Conservation (phyloP, 2,888 invertebrate genomes). For the Brachylomia viminalis region DNA sequence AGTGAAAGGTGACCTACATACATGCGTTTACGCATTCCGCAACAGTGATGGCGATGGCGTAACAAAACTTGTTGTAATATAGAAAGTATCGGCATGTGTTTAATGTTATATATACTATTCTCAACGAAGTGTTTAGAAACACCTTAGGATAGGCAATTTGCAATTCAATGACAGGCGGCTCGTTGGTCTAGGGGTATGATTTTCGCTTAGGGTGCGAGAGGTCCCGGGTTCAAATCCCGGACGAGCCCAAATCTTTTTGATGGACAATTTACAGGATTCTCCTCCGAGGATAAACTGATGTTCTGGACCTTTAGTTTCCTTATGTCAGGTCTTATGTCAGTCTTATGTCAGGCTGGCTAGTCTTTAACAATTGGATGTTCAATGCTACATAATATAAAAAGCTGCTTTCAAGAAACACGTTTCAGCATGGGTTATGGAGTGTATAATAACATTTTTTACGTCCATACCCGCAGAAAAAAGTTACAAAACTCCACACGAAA, state of each 20-base stretch:
- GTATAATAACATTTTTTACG: neutral
- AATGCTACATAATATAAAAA: neutral
- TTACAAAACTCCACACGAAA: neutral
- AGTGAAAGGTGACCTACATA: conserved; percentile 58
- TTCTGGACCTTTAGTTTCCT: too few relatives aligned
- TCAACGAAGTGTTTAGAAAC: conserved; percentile 19
- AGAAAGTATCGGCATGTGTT: conserved; percentile 47
- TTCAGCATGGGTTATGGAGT: neutral
- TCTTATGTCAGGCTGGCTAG: neutral
- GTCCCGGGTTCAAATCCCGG: conserved; percentile 91
- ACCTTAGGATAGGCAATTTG: neutral
- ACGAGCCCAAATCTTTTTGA: conserved; percentile 83
- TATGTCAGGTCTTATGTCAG: too few relatives aligned
- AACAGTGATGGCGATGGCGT: conserved; percentile 39
- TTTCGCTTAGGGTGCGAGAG: conserved; percentile 91
- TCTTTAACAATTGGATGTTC: too few relatives aligned
- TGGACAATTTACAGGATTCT: neutral
- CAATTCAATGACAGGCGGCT: conserved; percentile 62
- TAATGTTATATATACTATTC: conserved; percentile 39
- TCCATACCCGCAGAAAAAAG: too few relatives aligned
- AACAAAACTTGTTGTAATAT: conserved; percentile 43
- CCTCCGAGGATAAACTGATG: too few relatives aligned
- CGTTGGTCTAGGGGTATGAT: conserved; percentile 91
- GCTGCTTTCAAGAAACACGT: neutral
- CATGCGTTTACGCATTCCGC: conserved; percentile 52